Conservation (phyloP, 2,888 invertebrate species). For the Campoletis raptor region DNA sequence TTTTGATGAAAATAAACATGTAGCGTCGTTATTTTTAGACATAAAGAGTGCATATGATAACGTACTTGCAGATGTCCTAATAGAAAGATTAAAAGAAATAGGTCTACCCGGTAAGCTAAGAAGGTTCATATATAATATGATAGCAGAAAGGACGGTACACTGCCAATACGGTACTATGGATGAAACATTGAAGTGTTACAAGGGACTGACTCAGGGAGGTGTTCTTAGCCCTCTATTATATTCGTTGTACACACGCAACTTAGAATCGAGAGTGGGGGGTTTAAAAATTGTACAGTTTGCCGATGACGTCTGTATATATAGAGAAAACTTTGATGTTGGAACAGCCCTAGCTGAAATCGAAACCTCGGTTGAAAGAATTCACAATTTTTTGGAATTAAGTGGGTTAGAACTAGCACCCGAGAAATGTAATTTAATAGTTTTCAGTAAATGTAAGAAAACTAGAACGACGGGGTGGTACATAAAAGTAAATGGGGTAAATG, state of each 20-base stretch:
- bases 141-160: background rate
- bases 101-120: background rate
- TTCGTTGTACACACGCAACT: background rate
- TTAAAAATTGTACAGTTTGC: conserved; percentile 38
- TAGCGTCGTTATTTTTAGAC: conserved; percentile 31
- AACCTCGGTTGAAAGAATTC: background rate
- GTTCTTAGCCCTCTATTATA: background rate
- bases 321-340: background rate
- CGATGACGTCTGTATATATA: conserved; percentile 30
- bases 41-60: conserved; percentile 47
- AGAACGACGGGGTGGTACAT: conserved; percentile 16
- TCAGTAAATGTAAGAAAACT: conserved; percentile 17
- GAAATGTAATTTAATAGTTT: conserved; percentile 22
- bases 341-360: background rate
- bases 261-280: background rate
- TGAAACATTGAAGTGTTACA: conserved; percentile 4
- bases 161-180: conserved; percentile 7
- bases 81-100: conserved; percentile 8
- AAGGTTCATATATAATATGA: conserved; percentile 12
- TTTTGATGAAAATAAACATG: conserved; percentile 10
- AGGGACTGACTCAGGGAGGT: conserved; percentile 13
- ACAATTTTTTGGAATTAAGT: background rate
- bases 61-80: conserved; percentile 5
- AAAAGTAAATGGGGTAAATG: background rate
- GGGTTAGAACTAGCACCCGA: conserved; percentile 21